These are phyloP conservation scores for Anthrax anthrax DNA, from an alignment of 2,888 invertebrate genomes.

Conservation along the genomic window DNA sequence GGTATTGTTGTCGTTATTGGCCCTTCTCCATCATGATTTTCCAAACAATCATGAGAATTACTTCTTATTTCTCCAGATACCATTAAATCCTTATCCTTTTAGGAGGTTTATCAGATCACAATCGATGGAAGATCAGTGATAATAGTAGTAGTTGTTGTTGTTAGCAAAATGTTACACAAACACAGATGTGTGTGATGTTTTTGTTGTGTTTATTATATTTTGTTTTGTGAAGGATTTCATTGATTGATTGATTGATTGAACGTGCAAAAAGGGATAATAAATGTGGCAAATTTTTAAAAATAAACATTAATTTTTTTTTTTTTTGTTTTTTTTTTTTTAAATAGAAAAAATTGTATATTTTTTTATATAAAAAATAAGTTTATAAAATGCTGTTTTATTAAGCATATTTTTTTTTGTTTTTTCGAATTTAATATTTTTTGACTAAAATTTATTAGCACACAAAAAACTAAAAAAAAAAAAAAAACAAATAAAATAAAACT, in stretches of 20 bases:
- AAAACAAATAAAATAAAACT: too few relatives aligned
- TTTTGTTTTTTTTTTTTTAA: constrained; percentile 3
- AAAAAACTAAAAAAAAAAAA: too few relatives aligned
- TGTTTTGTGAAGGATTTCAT: neutral
- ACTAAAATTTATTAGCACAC: too few relatives aligned
- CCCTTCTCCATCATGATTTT: constrained; percentile 13
- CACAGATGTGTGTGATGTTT: neutral
- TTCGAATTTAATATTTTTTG: too few relatives aligned
- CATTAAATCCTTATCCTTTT: constrained; percentile 4
- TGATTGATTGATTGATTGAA: constrained; percentile 1
- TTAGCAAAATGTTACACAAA: neutral
- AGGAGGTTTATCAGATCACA: neutral
- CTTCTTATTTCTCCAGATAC: constrained; percentile 14
- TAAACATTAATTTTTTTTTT: neutral
- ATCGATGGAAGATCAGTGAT: neutral
- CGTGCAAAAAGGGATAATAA: constrained; percentile 5
- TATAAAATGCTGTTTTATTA: too few relatives aligned
- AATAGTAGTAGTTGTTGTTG: too few relatives aligned
- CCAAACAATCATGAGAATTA: constrained; percentile 22
- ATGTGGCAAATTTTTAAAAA: constrained; percentile 1
- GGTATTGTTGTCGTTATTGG: neutral
- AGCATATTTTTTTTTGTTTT: too few relatives aligned
- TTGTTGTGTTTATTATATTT: neutral
- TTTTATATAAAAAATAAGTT: too few relatives aligned
- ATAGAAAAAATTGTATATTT: neutral